These are phyloP conservation scores for Raja brachyura DNA, from an alignment of 2,113 vertebrate genomes.

Conservation along the genomic window DNA sequence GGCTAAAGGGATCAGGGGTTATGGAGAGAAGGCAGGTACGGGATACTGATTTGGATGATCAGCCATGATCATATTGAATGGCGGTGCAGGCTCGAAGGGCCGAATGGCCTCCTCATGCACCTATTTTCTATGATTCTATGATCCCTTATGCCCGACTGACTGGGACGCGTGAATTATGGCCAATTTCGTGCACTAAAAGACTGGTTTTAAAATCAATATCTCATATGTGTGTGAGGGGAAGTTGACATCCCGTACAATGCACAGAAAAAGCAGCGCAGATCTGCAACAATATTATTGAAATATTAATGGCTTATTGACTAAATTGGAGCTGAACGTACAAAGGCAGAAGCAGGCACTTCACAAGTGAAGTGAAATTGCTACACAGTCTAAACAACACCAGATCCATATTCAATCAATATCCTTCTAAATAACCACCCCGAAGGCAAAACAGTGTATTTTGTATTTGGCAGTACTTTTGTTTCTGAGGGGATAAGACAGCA, in stretches of 20 bases:
- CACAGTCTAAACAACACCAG: background rate
- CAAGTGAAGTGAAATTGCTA: background rate
- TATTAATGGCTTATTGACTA: slow-evolving; percentile 31
- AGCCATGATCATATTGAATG: too few species aligned
- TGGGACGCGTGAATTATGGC: background rate
- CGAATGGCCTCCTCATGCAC: too few species aligned
- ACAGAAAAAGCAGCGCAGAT: slow-evolving; percentile 25
- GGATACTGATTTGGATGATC: too few species aligned
- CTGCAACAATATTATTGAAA: slow-evolving; percentile 36
- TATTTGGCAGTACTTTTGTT: background rate
- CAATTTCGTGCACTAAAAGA: slow-evolving; percentile 26
- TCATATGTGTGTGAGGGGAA: slow-evolving; percentile 34
- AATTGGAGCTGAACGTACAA: background rate
- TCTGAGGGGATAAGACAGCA: background rate
- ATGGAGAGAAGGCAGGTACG: too few species aligned
- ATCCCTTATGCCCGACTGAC: too few species aligned
- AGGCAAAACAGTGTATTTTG: background rate
- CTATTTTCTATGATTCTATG: too few species aligned
- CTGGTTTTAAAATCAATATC: slow-evolving; percentile 37
- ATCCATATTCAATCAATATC: slow-evolving; percentile 18
- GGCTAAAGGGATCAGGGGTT: too few species aligned
- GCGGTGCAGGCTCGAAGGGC: too few species aligned
- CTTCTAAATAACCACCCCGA: slow-evolving; percentile 21
- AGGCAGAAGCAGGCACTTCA: background rate
- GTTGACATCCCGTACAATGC: background rate